These are phyloP conservation scores for Chionis minor DNA, from an alignment of 2,113 vertebrate genomes.

Conservation along the genomic window DNA sequence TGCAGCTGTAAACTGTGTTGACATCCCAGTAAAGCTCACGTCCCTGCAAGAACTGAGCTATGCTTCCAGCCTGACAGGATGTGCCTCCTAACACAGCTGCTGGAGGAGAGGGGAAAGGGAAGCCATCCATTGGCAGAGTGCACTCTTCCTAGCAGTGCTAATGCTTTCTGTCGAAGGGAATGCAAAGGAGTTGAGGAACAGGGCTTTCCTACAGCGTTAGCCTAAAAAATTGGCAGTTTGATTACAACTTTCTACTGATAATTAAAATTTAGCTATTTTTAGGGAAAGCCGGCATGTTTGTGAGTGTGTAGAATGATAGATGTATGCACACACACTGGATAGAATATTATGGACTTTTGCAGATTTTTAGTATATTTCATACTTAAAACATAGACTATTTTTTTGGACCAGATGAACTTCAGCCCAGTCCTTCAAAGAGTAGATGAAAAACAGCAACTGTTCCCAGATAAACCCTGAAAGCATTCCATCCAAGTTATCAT, in stretches of 20 bases:
- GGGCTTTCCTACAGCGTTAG: neutral
- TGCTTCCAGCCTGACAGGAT: fast-evolving
- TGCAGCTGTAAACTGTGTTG: neutral
- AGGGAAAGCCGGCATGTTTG: neutral
- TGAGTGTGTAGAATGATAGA: neutral
- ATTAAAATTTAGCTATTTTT: neutral
- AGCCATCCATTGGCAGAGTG: neutral
- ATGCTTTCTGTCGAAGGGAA: neutral
- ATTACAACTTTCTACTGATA: neutral
- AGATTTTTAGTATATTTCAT: neutral
- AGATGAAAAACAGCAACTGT: neutral
- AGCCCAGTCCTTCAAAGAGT: neutral
- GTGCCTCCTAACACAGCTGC: neutral
- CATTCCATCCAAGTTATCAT: neutral
- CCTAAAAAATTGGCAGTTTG: neutral
- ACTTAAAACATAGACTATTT: fast-evolving
- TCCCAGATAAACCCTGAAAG: neutral
- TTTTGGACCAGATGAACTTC: neutral
- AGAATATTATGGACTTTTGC: neutral
- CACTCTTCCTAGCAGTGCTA: neutral
- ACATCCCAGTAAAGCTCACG: neutral
- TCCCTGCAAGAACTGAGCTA: neutral
- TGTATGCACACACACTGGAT: neutral
- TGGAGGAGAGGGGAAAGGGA: neutral
- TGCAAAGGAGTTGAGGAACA: neutral